Percentiles rank a stretch among this genome's conserved stretches.
Evolutionary conservation across 2,797 vertebrate genomes (phyloP).

Genomic region (Liparis tanakae): DNA sequence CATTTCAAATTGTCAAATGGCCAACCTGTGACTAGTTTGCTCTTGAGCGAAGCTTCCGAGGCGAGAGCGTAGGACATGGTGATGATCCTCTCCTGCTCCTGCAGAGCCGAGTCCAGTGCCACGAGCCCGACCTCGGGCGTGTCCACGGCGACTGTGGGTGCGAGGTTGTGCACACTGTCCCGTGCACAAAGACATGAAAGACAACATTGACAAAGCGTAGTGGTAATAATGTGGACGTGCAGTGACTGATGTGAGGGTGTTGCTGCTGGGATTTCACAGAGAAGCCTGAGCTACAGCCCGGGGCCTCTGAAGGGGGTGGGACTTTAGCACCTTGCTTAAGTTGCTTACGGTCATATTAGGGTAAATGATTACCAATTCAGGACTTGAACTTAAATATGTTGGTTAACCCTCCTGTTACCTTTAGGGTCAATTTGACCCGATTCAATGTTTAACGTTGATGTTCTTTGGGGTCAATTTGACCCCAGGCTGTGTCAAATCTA

Average conservation of each 20-base stretch:
- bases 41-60: conserved; percentile 96
- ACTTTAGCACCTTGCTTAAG: neutral
- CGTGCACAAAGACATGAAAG: conserved; percentile 32
- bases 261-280: neutral
- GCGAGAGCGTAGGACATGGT: conserved; percentile 97
- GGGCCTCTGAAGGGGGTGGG: neutral
- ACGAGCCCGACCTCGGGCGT: conserved; percentile 79
- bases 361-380: neutral
- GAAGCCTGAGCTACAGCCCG: neutral
- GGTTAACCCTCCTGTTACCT: too few species aligned
- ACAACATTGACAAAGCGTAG: neutral
- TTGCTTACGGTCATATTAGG: neutral
- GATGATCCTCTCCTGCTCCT: conserved; percentile 96
- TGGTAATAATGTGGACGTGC: neutral
- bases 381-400: neutral
- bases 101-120: conserved; percentile 89
- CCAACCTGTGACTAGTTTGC: conserved; percentile 97
- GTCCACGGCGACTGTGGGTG: conserved; percentile 81
- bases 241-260: neutral
- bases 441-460: too few species aligned
- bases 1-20: conserved; percentile 7
- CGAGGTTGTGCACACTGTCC: conserved; percentile 90
- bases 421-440: too few species aligned
- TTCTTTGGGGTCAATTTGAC: too few species aligned
- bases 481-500: too few species aligned